Evolutionary conservation across 1,140 invertebrate genomes (phyloP), one percentile per base, ranked within the genome.

Genomic region (Patella vulgata): DNA sequence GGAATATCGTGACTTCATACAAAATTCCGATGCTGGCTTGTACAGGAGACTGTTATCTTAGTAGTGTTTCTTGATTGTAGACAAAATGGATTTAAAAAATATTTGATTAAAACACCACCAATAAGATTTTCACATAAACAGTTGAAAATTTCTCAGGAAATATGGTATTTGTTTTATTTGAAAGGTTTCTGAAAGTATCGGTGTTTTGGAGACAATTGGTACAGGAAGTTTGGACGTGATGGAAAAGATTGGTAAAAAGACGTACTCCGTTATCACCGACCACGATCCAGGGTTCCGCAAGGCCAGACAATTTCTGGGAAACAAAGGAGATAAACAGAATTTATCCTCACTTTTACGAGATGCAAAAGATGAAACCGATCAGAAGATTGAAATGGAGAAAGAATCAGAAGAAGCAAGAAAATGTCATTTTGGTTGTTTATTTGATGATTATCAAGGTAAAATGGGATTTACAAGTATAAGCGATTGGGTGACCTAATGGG

Each of bases 241-340:
- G 53, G 95, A 97, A 81, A 90, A 90, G 0, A 92, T 97, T 71
- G 94, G 95, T 0, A 95, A 95, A 75, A 96, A 96, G 78, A 96
- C 95, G 0, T 94, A 96, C 89, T 91, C 93, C 79, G 93, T 94
- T 3, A 83, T 96, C 1, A 93, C 95, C 83, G 93, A 95, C 59
- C 92, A 92, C 61, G 93, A 96, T 84, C 93, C 93, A 12, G 92
- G 92, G 0, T 84, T 95, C 11, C 90, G 90, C 53, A 93, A 92
- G 77, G 95, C 94, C 74, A 82, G 92, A 48, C 90, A 91, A 2
- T 87, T 93, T 64, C 87, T 95, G 4, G 88, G 61, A 43, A 68
- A 76, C 14, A 73, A 89, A 30, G 84, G 89, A 33, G 68, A 78
- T 33, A 84, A 84, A 53, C 87, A 87, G 6, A 88, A 87, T 66